Evolutionary conservation across 2,113 vertebrate species (phyloP).

Genomic region (cattle (Bos taurus)): ARS-UCD2.0 NC_037357.1:2371001-2371500

Average conservation of each 20-base stretch:
- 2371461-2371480: not conserved
- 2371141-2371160: not conserved
- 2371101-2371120: not conserved
- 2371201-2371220: not conserved
- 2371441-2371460: not conserved
- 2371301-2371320: not conserved
- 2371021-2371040: not conserved
- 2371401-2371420: not conserved
- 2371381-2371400: not conserved
- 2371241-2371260: not conserved
- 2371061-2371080: not conserved
- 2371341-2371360: not conserved
- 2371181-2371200: not conserved
- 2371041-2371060: not conserved
- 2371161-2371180: not conserved
- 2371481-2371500: not conserved
- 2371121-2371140: not conserved
- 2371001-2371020: not conserved
- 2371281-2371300: not conserved
- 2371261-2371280: not conserved
- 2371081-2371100: not conserved
- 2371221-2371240: not conserved
- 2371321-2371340: not conserved
- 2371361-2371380: not conserved
- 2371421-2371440: not conserved